Conservation (phyloP, 2,113 vertebrate genomes). For the Rhinolophus ferrumequinum region DNA sequence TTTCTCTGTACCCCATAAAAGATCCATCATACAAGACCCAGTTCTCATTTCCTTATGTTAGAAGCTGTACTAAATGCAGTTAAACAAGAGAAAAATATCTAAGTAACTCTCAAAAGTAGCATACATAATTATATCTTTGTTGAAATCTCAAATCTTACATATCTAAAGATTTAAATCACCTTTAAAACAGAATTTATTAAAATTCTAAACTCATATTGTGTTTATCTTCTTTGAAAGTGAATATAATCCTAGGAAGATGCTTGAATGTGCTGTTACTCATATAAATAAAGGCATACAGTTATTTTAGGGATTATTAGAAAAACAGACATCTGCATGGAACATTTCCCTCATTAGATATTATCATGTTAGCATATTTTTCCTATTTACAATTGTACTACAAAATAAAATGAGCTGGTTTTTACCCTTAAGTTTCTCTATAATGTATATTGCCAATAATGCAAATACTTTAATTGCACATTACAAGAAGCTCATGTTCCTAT, state of each 20-base stretch:
- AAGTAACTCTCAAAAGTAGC: conserved; percentile 60
- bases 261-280: conserved; percentile 73
- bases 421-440: conserved; percentile 77
- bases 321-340: conserved; percentile 81
- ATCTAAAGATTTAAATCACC: conserved; percentile 68
- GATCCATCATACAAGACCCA: conserved; percentile 65
- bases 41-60: conserved; percentile 74
- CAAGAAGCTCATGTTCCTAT: conserved; percentile 58
- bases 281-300: conserved; percentile 82
- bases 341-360: conserved; percentile 83
- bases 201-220: conserved; percentile 73
- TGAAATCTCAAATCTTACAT: conserved; percentile 72
- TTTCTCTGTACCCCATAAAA: conserved; percentile 71
- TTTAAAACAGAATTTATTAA: conserved; percentile 78
- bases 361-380: conserved; percentile 80
- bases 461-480: conserved; percentile 71
- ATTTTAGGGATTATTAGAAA: conserved; percentile 83
- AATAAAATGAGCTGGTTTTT: conserved; percentile 81
- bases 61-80: conserved; percentile 64
- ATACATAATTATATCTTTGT: conserved; percentile 35
- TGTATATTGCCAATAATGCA: conserved; percentile 70
- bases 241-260: conserved; percentile 74
- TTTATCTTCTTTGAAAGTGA: conserved; percentile 78
- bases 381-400: conserved; percentile 78
- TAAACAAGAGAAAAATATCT: conserved; percentile 53